Percentiles rank a stretch among this genome's conserved stretches.
These are phyloP conservation scores for Apodemia duryi DNA, from an alignment of 2,888 invertebrate species.

Conservation along the genomic window DNA sequence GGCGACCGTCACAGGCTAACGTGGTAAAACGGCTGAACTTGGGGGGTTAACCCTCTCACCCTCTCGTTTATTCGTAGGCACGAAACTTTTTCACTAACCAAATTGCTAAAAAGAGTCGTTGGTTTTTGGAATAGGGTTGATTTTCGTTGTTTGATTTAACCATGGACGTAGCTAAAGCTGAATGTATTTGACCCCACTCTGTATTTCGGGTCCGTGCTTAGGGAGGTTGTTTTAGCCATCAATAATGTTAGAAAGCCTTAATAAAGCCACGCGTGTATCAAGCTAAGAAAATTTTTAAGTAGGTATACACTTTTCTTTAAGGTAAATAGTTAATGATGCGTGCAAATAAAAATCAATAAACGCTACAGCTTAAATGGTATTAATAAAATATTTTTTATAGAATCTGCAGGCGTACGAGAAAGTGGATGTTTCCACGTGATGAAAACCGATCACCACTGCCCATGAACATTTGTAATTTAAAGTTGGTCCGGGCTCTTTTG, in stretches of 20 bases:
- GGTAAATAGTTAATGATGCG: no score
- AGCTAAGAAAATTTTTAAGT: no score
- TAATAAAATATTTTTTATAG: no score
- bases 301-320: no score
- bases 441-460: no score
- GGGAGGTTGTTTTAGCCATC: conserved; percentile 65
- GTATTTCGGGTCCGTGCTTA: conserved; percentile 56
- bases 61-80: conserved; percentile 31
- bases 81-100: conserved; percentile 35
- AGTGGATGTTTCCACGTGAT: no score
- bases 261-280: conserved; percentile 45
- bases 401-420: no score
- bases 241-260: conserved; percentile 71
- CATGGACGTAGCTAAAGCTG: conserved; percentile 43
- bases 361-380: no score
- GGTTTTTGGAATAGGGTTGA: conserved; percentile 20
- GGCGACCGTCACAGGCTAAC: conserved; percentile 77
- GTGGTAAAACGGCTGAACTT: conserved; percentile 75
- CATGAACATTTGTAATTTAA: no score
- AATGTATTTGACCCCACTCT: conserved; percentile 75
- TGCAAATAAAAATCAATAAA: no score
- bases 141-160: conserved; percentile 29
- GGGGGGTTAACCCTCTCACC: conserved; percentile 66
- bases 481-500: no score
- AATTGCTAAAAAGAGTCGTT: conserved; percentile 35